Conservation (phyloP, 1,140 invertebrate genomes). For the Drosophila nebulosa region DNA sequence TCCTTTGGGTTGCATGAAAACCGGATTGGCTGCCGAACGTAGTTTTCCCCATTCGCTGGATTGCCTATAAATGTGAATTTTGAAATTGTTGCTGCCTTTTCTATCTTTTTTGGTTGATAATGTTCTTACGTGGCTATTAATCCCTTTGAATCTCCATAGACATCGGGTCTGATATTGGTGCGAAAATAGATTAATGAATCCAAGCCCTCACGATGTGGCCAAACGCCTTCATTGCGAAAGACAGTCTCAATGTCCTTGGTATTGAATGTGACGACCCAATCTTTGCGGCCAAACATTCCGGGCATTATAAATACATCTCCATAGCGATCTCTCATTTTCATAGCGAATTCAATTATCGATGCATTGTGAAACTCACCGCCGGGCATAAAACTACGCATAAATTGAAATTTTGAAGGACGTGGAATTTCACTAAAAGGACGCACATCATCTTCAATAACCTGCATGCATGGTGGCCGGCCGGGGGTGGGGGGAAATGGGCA, state of each 20-base stretch:
- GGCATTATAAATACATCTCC: slow-evolving; percentile 61
- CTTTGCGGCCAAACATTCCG: slow-evolving; percentile 57
- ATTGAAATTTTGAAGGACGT: slow-evolving; percentile 33
- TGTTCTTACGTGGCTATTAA: slow-evolving; percentile 46
- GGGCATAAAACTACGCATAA: slow-evolving; percentile 53
- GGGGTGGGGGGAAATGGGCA: not conserved
- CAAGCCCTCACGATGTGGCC: slow-evolving; percentile 59
- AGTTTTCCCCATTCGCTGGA: slow-evolving; percentile 50
- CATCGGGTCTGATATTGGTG: slow-evolving; percentile 31
- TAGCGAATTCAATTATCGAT: slow-evolving; percentile 37
- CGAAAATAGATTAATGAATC: slow-evolving; percentile 57
- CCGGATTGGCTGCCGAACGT: slow-evolving; percentile 50
- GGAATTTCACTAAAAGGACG: slow-evolving; percentile 36
- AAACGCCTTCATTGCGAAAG: slow-evolving; percentile 68
- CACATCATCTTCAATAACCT: not conserved
- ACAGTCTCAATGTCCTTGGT: slow-evolving; percentile 61
- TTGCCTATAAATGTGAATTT: slow-evolving; percentile 23
- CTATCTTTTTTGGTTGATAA: not conserved
- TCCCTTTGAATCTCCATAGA: slow-evolving; percentile 30
- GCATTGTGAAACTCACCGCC: slow-evolving; percentile 46
- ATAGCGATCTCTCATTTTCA: slow-evolving; percentile 39
- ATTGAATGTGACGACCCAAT: slow-evolving; percentile 45
- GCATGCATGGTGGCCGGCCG: no score
- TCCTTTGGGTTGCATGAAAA: slow-evolving; percentile 65
- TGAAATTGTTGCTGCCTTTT: not conserved